phyloP scores from a whole-genome alignment of 2,113 vertebrate species.

The Acrocephalus arundinaceus region DNA sequence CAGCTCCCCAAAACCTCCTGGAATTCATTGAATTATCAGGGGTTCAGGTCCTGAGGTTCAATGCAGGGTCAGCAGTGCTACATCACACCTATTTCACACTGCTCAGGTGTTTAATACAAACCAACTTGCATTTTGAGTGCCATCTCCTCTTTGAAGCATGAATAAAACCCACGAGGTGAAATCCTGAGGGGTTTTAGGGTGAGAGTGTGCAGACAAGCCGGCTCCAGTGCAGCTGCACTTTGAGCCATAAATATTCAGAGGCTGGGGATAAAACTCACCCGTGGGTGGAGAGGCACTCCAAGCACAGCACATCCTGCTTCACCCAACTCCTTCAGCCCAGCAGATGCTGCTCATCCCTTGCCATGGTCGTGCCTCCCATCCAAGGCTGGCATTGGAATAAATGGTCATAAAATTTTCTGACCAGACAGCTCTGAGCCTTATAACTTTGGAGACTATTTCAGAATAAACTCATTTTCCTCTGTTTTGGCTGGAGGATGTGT shows the following conservation, averaged over 20 bases:
- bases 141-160: neutral
- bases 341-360: neutral
- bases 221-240: neutral
- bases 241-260: neutral
- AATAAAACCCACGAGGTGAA: neutral
- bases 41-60: neutral
- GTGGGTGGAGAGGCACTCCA: neutral
- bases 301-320: neutral
- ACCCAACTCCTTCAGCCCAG: neutral
- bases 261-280: neutral
- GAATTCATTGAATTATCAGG: rapidly evolving
- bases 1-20: neutral
- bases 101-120: neutral
- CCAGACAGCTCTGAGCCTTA: neutral
- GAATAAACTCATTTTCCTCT: neutral
- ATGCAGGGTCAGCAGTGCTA: rapidly evolving
- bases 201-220: neutral
- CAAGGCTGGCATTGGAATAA: rapidly evolving
- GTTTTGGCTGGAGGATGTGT: neutral
- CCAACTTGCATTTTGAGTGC: neutral
- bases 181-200: neutral
- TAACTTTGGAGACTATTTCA: neutral
- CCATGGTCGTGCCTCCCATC: rapidly evolving
- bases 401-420: neutral
- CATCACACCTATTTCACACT: neutral